Percentiles rank a stretch among this genome's conserved stretches.
Conservation (phyloP, 2,888 invertebrate genomes). For the Habroteleia sp. region DNA sequence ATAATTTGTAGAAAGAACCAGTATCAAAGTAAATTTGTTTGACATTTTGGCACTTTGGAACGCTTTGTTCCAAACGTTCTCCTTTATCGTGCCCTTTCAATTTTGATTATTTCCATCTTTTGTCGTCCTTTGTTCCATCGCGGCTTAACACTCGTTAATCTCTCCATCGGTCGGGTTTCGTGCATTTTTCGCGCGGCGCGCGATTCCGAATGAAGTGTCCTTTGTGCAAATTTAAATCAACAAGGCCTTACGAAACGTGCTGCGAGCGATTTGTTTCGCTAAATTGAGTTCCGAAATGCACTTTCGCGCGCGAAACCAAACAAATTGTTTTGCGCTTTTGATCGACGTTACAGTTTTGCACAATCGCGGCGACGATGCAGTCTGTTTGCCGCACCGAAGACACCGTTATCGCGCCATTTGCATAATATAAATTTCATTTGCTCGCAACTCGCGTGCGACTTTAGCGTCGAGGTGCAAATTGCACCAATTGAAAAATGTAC, state of each 20-base stretch:
- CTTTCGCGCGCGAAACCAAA: no score
- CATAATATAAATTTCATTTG: constrained; percentile 39
- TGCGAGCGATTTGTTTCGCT: constrained; percentile 47
- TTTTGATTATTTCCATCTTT: no score
- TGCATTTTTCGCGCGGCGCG: constrained; percentile 13
- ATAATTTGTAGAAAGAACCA: no score
- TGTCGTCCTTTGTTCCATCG: neutral
- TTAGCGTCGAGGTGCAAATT: no score
- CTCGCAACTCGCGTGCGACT: no score
- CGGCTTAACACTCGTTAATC: constrained; percentile 11
- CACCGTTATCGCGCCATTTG: constrained; percentile 26
- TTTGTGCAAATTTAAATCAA: constrained; percentile 53
- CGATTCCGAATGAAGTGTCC: constrained; percentile 29
- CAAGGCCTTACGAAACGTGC: constrained; percentile 41
- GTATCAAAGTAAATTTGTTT: no score
- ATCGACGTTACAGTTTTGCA: constrained; percentile 35
- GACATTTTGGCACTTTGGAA: no score
- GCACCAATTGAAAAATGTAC: no score
- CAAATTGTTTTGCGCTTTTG: constrained; percentile 50
- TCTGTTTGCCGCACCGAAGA: constrained; percentile 23
- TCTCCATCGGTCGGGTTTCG: constrained; percentile 8
- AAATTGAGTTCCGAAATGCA: constrained; percentile 48
- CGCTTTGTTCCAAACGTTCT: no score
- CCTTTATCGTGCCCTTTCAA: no score
- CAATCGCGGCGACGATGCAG: constrained; percentile 13